phyloP scores from a whole-genome alignment of 2,888 invertebrate genomes.

The Lordiphosa andalusiaca region DNA sequence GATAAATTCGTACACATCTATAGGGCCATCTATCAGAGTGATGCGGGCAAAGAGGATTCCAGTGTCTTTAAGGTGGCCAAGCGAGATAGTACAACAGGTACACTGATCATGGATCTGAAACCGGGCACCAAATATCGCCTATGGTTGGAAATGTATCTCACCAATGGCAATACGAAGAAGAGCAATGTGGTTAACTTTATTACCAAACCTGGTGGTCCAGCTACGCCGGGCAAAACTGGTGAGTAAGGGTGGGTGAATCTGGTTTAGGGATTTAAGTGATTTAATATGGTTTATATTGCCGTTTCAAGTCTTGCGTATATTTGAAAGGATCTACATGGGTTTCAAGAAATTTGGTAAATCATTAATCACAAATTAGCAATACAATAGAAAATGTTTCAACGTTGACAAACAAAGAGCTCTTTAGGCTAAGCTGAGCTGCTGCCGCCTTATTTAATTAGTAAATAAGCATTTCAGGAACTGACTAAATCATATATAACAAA shows the following conservation, averaged over 20 bases:
- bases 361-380: too few species aligned
- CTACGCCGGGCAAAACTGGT: conserved; percentile 81
- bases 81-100: conserved; percentile 85
- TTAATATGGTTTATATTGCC: conserved; percentile 4
- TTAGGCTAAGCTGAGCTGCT: too few species aligned
- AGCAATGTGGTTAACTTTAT: conserved; percentile 93
- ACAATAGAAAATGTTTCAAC: too few species aligned
- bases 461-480: too few species aligned
- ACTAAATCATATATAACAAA: too few species aligned
- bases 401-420: too few species aligned
- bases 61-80: conserved; percentile 89
- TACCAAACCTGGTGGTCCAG: conserved; percentile 87
- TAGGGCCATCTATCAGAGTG: conserved; percentile 90
- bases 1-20: conserved; percentile 95
- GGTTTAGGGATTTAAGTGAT: background rate
- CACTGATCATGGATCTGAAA: conserved; percentile 85
- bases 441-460: too few species aligned
- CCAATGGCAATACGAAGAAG: conserved; percentile 93
- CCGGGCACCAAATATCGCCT: conserved; percentile 91
- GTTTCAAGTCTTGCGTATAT: conserved; percentile 64
- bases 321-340: conserved; percentile 64
- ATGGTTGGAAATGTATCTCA: conserved; percentile 94
- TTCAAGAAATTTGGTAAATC: conserved; percentile 72
- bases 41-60: conserved; percentile 86
- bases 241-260: conserved; percentile 24